Evolutionary conservation across 2,113 vertebrate species (phyloP).

Genomic region (Nannobrachium achirus): DNA sequence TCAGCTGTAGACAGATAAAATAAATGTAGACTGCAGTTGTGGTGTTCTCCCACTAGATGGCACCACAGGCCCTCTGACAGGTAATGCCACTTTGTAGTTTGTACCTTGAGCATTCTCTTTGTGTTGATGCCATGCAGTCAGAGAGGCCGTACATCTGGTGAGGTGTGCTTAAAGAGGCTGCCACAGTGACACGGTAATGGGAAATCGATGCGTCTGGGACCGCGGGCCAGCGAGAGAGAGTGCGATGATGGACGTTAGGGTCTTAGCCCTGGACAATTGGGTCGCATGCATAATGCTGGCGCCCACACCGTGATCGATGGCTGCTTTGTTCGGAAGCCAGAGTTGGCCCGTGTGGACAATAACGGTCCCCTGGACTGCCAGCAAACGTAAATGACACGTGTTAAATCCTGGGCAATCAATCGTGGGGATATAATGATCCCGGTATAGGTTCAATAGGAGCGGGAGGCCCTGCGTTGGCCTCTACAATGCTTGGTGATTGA

Average conservation of each 20-base stretch:
- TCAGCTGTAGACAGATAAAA: not conserved
- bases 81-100: not conserved
- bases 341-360: conserved; percentile 34
- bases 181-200: conserved; percentile 73
- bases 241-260: conserved; percentile 66
- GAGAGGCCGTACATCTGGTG: conserved; percentile 64
- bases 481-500: conserved; percentile 60
- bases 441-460: conserved; percentile 50
- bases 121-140: conserved; percentile 25
- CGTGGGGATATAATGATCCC: conserved; percentile 61
- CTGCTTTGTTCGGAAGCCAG: conserved; percentile 49
- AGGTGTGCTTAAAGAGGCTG: conserved; percentile 74
- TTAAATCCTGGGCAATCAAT: conserved; percentile 62
- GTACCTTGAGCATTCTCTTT: not conserved
- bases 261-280: conserved; percentile 63
- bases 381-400: conserved; percentile 41
- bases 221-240: conserved; percentile 50
- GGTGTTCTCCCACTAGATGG: conserved; percentile 56
- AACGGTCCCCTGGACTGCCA: conserved; percentile 18
- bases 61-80: conserved; percentile 18
- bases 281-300: conserved; percentile 63
- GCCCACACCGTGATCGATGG: conserved; percentile 57
- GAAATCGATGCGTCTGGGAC: conserved; percentile 74
- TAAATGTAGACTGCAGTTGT: conserved; percentile 10
- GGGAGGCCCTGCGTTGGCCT: conserved; percentile 15